Percentiles rank a stretch among this genome's conserved stretches.
Evolutionary conservation across 2,888 invertebrate species (phyloP).

Genomic region (Drosophila kuntzei): DNA sequence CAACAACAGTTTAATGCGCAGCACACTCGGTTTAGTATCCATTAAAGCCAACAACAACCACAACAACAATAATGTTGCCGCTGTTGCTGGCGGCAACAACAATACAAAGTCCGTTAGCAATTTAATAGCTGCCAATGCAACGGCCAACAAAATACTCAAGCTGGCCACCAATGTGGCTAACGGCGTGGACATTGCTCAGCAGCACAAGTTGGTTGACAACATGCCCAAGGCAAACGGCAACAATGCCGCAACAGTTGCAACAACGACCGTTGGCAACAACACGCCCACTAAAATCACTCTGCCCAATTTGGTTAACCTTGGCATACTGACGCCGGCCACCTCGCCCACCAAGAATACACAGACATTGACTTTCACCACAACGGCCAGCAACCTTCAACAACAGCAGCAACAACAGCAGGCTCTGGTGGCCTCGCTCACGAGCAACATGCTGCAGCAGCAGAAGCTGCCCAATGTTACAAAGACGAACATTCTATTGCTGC

Average conservation of each 20-base stretch:
- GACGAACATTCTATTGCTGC: constrained; percentile 66
- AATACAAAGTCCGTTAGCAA: constrained; percentile 79
- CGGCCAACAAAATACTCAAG: constrained; percentile 85
- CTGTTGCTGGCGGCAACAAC: constrained; percentile 40
- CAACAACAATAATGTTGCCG: constrained; percentile 45
- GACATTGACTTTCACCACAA: constrained; percentile 80
- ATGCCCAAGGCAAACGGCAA: constrained; percentile 53
- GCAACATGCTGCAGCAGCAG: constrained; percentile 66
- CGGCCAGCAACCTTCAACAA: constrained; percentile 63
- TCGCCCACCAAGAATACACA: constrained; percentile 86
- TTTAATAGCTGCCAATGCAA: constrained; percentile 84
- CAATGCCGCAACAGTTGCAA: constrained; percentile 43
- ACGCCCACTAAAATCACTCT: constrained; percentile 83
- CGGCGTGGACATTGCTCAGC: constrained; percentile 75
- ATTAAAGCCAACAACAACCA: constrained; percentile 80
- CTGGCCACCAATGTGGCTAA: constrained; percentile 83
- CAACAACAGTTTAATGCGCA: constrained; percentile 85
- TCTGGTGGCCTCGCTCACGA: constrained; percentile 67
- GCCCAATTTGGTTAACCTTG: constrained; percentile 86
- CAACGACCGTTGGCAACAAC: constrained; percentile 38
- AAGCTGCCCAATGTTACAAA: constrained; percentile 60
- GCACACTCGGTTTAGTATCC: constrained; percentile 85
- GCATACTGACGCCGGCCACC: constrained; percentile 86
- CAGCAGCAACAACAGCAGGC: constrained; percentile 76
- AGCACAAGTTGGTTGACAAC: constrained; percentile 66